phyloP scores from a whole-genome alignment of 2,113 vertebrate genomes.

The Promerops cafer region DNA sequence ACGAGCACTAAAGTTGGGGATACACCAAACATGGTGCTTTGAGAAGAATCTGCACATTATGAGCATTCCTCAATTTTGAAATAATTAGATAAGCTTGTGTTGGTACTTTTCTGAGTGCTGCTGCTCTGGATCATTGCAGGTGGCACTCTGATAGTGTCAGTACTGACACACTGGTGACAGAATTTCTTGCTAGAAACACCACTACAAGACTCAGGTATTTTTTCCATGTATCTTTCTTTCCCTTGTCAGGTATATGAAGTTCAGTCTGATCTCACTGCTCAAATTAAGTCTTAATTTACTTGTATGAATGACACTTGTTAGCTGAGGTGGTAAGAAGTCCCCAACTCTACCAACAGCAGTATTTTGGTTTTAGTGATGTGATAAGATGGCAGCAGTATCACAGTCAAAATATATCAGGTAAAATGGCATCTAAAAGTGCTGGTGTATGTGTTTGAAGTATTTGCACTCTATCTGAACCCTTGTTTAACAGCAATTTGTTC shows the following conservation, averaged over 20 bases:
- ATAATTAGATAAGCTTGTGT: background rate
- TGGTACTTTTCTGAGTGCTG: background rate
- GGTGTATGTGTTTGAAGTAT: background rate
- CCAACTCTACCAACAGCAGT: background rate
- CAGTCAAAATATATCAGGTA: background rate
- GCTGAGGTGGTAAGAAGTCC: background rate
- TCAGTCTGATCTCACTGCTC: background rate
- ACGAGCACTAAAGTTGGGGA: background rate
- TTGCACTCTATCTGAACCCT: background rate
- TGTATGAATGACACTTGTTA: background rate
- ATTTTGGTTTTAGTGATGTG: background rate
- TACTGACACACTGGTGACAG: background rate
- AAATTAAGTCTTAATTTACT: background rate
- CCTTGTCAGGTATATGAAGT: background rate
- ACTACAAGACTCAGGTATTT: background rate
- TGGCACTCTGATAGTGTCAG: background rate
- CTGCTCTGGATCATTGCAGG: background rate
- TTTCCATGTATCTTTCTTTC: background rate
- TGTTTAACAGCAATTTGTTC: background rate
- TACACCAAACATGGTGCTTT: accelerated
- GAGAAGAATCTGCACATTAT: background rate
- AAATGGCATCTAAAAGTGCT: background rate
- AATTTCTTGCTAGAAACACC: background rate
- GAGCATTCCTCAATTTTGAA: background rate
- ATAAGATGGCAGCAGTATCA: background rate